Evolutionary conservation across 2,113 vertebrate genomes (phyloP), one percentile per base, ranked within the genome.

Genomic region (Lasiurus borealis): DNA sequence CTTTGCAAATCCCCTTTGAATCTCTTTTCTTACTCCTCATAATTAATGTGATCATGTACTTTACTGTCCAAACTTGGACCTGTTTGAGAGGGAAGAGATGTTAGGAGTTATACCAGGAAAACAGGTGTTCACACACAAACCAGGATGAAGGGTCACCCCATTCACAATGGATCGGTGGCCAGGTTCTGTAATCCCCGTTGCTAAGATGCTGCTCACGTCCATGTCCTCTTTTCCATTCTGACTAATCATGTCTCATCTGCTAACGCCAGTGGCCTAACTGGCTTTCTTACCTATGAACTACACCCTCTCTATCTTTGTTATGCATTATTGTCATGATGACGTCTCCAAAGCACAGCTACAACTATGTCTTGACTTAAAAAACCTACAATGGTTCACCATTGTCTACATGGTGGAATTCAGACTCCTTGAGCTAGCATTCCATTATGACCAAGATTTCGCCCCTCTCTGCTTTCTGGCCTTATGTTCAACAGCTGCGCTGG

Each of bases 21-120:
- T 80, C 73, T 86, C 12, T 57, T 90, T 94, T 86, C 54, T 83
- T 66, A n/a, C 23, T 91, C n/a, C 25, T 81, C 14, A 12, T 62
- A 40, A 29, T 72, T 71, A 52, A 3, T 88, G 50, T 85, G 84
- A 54, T 78, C 8, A 31, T 40, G 34, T 40, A 18, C 21, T n/a
- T 52, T 64, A 48, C 75, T 86, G 80, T 54, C 40, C 48, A 64
- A 9, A 64, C 23, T 82, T 77, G 69, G 48, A 15, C 9, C 5
- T 23, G 52, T 46, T 71, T 50, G 69, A 50, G 59, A 85, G 23
- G 25, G 36, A 92, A 83, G 82, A 46, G n/a, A 6, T 57, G 0
- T 64, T 36, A 54, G 19, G 50, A 71, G 88, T 82, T 46, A 25
- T 23, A 54, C 19, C 27, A 85, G 84, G 73, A 57, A 54, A 27